A percentile compares a stretch with the other conserved stretches of the same genome.
Conservation (phyloP, 1,140 invertebrate species). For the Sycophaga agraensis region DNA sequence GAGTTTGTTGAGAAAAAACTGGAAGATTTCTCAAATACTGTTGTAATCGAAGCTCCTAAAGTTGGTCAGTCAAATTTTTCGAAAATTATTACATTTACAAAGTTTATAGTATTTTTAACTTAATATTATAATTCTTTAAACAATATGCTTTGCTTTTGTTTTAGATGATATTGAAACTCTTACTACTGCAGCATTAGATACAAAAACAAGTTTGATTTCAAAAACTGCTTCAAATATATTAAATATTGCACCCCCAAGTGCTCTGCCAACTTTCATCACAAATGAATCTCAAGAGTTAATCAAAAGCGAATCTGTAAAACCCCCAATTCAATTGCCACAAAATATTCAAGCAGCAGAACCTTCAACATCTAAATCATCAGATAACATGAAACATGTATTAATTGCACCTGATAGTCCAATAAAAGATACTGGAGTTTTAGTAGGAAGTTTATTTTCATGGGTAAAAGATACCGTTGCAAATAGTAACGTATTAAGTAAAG, state of each 20-base stretch:
- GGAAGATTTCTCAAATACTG: slow-evolving; percentile 36
- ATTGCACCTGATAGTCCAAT: slow-evolving; percentile 29
- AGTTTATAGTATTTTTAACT: too few relatives aligned
- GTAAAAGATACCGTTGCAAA: slow-evolving; percentile 55
- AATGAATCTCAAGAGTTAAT: slow-evolving; percentile 25
- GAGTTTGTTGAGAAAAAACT: slow-evolving; percentile 58
- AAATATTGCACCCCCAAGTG: slow-evolving; percentile 55
- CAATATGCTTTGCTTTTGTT: neutral
- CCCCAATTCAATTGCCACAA: neutral
- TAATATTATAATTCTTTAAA: too few relatives aligned
- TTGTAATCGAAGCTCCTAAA: slow-evolving; percentile 23
- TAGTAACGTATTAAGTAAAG: slow-evolving; percentile 61
- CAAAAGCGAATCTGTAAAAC: slow-evolving; percentile 15
- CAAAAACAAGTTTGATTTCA: too few relatives aligned
- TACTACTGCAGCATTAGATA: too few relatives aligned
- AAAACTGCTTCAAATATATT: too few relatives aligned
- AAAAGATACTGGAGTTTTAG: slow-evolving; percentile 37
- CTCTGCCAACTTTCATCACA: slow-evolving; percentile 55
- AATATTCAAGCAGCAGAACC: slow-evolving; percentile 19
- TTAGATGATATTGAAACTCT: neutral
- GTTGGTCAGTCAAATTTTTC: slow-evolving; percentile 40
- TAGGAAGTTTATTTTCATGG: slow-evolving; percentile 56
- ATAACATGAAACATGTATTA: slow-evolving; percentile 21
- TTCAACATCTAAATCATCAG: slow-evolving; percentile 30
- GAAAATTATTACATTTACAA: too few relatives aligned